Percentiles rank a stretch among this genome's conserved stretches.
Conservation (phyloP, 2,888 invertebrate genomes). For the Ecdyonurus torrentis region DNA sequence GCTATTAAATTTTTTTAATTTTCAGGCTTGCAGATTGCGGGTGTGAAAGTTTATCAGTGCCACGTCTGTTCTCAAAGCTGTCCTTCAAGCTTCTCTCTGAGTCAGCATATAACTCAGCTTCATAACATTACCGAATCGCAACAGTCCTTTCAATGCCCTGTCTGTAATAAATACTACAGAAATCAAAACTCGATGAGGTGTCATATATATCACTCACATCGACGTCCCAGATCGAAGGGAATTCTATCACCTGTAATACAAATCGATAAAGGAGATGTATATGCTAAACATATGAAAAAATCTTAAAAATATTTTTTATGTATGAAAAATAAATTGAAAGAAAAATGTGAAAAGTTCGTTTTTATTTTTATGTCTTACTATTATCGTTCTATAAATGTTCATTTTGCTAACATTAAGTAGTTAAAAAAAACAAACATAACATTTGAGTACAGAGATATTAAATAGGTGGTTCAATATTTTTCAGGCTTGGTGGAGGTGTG, state of each 20-base stretch:
- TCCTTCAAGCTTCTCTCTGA: too few species aligned
- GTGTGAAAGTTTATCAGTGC: neutral
- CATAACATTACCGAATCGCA: neutral
- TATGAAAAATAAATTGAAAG: too few species aligned
- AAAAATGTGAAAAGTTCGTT: too few species aligned
- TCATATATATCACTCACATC: neutral
- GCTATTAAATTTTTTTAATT: neutral
- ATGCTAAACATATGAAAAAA: neutral
- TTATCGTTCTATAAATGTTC: too few species aligned
- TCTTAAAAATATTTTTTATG: too few species aligned
- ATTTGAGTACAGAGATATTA: too few species aligned
- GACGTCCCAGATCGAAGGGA: neutral
- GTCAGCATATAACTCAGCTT: neutral
- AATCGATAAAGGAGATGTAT: neutral
- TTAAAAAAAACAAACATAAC: too few species aligned
- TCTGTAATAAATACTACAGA: neutral
- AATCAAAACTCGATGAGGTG: neutral
- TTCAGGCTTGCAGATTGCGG: neutral
- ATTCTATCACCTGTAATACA: neutral
- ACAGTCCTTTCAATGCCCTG: neutral
- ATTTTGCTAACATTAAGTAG: too few species aligned
- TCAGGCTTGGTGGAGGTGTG: too few species aligned
- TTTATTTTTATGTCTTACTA: too few species aligned
- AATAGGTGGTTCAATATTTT: too few species aligned
- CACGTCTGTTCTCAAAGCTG: neutral